Percentiles rank a stretch among this genome's conserved stretches.
Conservation (phyloP, 2,888 invertebrate genomes). For the Aplocera efformata region DNA sequence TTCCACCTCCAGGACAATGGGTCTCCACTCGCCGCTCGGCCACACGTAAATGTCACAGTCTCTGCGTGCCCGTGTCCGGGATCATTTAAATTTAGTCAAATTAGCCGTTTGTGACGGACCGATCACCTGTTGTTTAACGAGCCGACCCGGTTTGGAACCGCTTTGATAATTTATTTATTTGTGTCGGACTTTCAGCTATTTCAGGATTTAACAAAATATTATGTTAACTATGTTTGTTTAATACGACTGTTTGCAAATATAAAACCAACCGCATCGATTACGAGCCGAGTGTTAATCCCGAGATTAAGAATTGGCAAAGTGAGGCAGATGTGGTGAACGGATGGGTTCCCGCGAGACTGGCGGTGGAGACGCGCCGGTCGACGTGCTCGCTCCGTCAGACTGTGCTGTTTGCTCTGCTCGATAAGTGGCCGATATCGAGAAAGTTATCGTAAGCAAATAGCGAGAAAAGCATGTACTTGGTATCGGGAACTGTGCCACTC, state of each 20-base stretch:
- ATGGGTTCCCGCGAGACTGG: conserved; percentile 5
- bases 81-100: no score
- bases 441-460: conserved; percentile 70
- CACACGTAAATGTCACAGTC: conserved; percentile 11
- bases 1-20: no score
- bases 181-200: no score
- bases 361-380: conserved; percentile 7
- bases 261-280: no score
- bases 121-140: no score
- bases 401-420: conserved; percentile 46
- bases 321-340: not conserved
- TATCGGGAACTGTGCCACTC: conserved; percentile 2
- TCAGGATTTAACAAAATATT: no score
- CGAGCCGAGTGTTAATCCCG: no score
- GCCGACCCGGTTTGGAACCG: no score
- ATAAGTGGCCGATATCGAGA: conserved; percentile 59
- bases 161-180: not conserved
- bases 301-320: not conserved
- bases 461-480: conserved; percentile 33
- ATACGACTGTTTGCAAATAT: no score
- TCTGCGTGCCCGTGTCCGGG: not conserved
- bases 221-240: no score
- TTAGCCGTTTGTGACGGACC: no score
- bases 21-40: conserved; percentile 3
- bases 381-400: conserved; percentile 37